phyloP scores from a whole-genome alignment of 2,113 vertebrate genomes.

The Equus przewalskii region DNA sequence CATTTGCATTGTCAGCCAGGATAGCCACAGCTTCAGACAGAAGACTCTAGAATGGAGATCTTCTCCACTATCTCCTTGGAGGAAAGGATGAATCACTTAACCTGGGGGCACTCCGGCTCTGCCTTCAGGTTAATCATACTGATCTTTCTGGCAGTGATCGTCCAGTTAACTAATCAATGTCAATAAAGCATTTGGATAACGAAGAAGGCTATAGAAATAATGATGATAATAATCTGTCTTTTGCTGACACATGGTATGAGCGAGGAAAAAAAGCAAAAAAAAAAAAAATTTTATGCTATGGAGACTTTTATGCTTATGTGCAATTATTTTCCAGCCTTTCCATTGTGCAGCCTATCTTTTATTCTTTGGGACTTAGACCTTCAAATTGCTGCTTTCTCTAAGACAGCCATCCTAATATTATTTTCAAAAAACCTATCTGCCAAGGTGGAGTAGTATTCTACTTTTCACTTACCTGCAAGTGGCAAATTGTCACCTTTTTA shows the following conservation, averaged over 20 bases:
- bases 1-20: background rate
- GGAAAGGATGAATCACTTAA: constrained; percentile 35
- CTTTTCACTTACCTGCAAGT: constrained; percentile 61
- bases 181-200: constrained; percentile 48
- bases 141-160: constrained; percentile 13
- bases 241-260: background rate
- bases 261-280: background rate
- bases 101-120: background rate
- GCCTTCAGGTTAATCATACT: constrained; percentile 64
- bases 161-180: constrained; percentile 63
- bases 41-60: background rate
- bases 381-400: background rate
- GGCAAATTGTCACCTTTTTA: constrained; percentile 72
- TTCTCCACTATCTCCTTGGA: constrained; percentile 23
- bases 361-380: background rate
- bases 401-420: constrained; percentile 40
- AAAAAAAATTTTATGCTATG: background rate
- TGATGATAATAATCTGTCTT: constrained; percentile 17
- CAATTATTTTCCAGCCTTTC: background rate
- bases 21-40: background rate
- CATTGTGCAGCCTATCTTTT: background rate
- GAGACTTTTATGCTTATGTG: background rate
- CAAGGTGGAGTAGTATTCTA: constrained; percentile 61
- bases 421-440: constrained; percentile 40
- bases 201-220: constrained; percentile 53